Percentiles rank a stretch among this genome's conserved stretches.
Conservation (phyloP, 2,113 vertebrate species). For the Callocephalon fimbriatum region DNA sequence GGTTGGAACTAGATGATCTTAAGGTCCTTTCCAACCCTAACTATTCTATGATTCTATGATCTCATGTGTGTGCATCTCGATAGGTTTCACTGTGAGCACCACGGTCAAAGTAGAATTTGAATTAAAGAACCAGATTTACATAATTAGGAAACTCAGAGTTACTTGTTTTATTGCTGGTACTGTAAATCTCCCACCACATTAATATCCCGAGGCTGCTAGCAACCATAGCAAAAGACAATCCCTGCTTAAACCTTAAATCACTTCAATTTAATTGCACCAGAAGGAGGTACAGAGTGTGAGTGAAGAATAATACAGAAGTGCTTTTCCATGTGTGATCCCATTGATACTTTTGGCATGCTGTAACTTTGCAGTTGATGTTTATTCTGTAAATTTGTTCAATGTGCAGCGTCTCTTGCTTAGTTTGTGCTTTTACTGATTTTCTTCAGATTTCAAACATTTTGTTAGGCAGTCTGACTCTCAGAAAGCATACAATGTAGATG, state of each 20-base stretch:
- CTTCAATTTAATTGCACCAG: background rate
- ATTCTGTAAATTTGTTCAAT: background rate
- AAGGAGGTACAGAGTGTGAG: background rate
- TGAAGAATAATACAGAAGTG: background rate
- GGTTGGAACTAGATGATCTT: too few relatives aligned
- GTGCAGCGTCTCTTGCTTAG: background rate
- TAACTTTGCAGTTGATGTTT: background rate
- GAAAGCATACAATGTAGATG: background rate
- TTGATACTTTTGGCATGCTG: background rate
- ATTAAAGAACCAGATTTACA: background rate
- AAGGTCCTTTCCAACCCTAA: too few relatives aligned
- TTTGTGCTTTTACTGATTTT: background rate
- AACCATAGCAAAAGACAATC: background rate
- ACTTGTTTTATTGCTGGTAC: background rate
- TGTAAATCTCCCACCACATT: background rate
- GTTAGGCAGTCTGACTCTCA: background rate
- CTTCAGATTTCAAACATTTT: background rate
- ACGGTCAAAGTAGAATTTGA: background rate
- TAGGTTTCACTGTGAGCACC: background rate
- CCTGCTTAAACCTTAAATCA: background rate
- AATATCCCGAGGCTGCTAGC: background rate
- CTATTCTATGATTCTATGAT: too few relatives aligned
- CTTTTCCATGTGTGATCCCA: background rate
- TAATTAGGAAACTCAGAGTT: background rate
- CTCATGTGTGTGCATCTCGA: background rate